Conservation (phyloP, 92 coral and sea anemone genomes). For the Phenganax marumi region DNA sequence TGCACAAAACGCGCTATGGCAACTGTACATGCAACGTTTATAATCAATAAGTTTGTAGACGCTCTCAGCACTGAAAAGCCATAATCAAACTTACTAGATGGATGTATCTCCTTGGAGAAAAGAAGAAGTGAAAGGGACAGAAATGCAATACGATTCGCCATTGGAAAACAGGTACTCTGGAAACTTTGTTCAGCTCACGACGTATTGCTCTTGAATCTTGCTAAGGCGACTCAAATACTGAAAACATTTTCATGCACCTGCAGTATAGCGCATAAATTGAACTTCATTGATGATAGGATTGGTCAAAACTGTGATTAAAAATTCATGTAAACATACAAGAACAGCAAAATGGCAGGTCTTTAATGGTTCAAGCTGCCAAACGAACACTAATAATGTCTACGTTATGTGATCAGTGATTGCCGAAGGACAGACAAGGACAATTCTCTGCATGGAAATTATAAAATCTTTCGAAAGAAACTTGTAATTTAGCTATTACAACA, state of each 20-base stretch:
- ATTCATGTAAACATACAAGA: conserved; percentile 23
- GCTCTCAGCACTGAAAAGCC: conserved; percentile 26
- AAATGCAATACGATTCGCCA: not conserved
- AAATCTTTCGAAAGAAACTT: too few relatives aligned
- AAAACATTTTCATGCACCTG: conserved; percentile 31
- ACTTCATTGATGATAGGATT: not conserved
- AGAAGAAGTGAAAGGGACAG: not conserved
- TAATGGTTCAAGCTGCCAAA: not conserved
- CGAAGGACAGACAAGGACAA: too few relatives aligned
- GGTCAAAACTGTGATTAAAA: conserved; percentile 18
- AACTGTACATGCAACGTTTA: not conserved
- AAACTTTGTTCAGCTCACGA: not conserved
- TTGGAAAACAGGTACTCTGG: not conserved
- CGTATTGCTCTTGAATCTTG: conserved; percentile 16
- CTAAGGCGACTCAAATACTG: conserved; percentile 2
- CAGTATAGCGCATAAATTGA: conserved; percentile 29
- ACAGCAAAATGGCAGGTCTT: conserved; percentile 33
- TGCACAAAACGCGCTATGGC: conserved; percentile 12
- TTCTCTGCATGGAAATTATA: too few relatives aligned
- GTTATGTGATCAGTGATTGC: not conserved
- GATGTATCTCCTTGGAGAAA: not conserved
- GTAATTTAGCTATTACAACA: too few relatives aligned
- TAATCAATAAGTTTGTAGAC: conserved; percentile 21
- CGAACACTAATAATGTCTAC: not conserved
- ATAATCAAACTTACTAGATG: conserved; percentile 36